Evolutionary conservation across 2,113 vertebrate genomes (phyloP).

Genomic region (Silurus glanis): DNA sequence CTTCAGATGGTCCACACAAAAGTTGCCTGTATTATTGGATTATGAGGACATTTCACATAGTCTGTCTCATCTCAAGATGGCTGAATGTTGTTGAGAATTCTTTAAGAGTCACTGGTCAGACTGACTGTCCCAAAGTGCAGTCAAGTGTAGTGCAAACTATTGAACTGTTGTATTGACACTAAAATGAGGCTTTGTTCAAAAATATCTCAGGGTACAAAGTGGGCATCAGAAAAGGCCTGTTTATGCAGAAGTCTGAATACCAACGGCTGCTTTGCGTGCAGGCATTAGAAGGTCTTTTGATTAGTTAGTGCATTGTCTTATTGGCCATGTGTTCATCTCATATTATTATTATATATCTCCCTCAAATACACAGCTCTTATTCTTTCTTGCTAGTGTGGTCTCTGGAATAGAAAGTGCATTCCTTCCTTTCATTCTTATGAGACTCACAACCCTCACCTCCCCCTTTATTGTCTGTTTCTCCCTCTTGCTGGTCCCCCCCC

Average conservation of each 20-base stretch:
- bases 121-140: not conserved
- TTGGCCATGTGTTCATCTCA: not conserved
- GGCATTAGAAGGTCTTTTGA: not conserved
- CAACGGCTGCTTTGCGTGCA: not conserved
- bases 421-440: constrained; percentile 64
- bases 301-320: not conserved
- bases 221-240: constrained; percentile 15
- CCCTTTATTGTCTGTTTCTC: constrained; percentile 47
- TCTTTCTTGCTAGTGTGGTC: constrained; percentile 25
- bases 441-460: constrained; percentile 58
- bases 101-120: constrained; percentile 25
- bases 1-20: not conserved
- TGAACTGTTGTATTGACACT: constrained; percentile 5
- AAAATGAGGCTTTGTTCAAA: constrained; percentile 20
- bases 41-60: not conserved
- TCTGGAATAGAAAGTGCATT: constrained; percentile 60
- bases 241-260: not conserved
- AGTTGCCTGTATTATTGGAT: not conserved
- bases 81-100: not conserved
- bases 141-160: not conserved
- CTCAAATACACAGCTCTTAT: constrained; percentile 15
- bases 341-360: not conserved
- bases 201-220: constrained; percentile 14
- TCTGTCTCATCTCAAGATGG: not conserved
- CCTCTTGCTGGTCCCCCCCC: constrained; percentile 51